Conservation (phyloP, 2,797 vertebrate genomes). For the Micromesistius poutassou region DNA sequence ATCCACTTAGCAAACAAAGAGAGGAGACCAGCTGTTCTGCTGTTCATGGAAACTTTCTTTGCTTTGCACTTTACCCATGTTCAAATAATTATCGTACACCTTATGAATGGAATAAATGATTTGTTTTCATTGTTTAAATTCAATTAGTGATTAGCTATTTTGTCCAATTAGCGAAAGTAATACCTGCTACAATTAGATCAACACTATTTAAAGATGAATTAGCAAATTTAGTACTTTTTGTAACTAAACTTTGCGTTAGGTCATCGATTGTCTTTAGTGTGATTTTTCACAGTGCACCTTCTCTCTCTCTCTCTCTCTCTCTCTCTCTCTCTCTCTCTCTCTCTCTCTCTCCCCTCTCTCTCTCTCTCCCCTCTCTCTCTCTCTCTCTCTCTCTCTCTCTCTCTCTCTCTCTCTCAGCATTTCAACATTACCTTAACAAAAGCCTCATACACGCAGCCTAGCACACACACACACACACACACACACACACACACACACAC, state of each 20-base stretch:
- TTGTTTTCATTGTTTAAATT: background rate
- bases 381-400: slow-evolving; percentile 33
- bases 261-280: slow-evolving; percentile 44
- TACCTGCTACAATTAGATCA: background rate
- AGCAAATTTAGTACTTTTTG: background rate
- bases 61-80: background rate
- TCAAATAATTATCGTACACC: slow-evolving; percentile 3
- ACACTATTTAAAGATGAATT: background rate
- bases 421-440: slow-evolving; percentile 70
- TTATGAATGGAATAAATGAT: background rate
- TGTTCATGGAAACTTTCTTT: slow-evolving; percentile 16
- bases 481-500: slow-evolving; percentile 20
- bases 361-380: slow-evolving; percentile 43
- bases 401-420: background rate
- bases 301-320: background rate
- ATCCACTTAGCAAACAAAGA: slow-evolving; percentile 71
- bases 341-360: no score
- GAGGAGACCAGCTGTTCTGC: slow-evolving; percentile 43
- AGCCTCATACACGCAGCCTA: slow-evolving; percentile 37
- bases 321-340: slow-evolving; percentile 24
- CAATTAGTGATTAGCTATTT: background rate
- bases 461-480: slow-evolving; percentile 18
- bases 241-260: slow-evolving; percentile 29
- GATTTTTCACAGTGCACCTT: slow-evolving; percentile 67
- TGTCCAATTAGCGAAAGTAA: background rate